phyloP scores from a whole-genome alignment of 2,113 vertebrate genomes.

The sheep (Ovis aries) region DNA sequence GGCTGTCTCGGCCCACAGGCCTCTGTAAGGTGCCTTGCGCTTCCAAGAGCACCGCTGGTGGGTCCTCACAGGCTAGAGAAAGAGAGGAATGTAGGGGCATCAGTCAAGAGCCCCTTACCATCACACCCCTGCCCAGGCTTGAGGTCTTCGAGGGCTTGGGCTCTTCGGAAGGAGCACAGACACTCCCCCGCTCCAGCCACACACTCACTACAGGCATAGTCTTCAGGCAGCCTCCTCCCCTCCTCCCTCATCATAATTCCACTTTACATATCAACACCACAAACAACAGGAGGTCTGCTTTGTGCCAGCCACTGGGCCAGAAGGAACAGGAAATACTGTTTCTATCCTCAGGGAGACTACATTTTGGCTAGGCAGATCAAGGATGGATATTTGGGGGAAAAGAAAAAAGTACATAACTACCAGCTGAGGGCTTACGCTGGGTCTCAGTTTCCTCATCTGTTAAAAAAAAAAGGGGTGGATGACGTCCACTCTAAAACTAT shows the following conservation, averaged over 20 bases:
- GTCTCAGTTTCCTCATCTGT: neutral
- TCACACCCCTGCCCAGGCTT: neutral
- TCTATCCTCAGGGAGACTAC: neutral
- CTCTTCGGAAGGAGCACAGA: neutral
- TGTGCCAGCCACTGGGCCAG: neutral
- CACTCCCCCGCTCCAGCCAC: neutral
- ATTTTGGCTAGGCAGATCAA: neutral
- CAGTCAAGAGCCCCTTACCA: neutral
- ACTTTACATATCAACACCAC: neutral
- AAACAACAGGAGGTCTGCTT: neutral
- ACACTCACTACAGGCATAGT: neutral
- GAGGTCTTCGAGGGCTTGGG: neutral
- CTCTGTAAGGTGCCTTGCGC: constrained; percentile 67
- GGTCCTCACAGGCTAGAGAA: constrained; percentile 54
- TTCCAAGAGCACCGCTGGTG: constrained; percentile 59
- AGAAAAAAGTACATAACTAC: neutral
- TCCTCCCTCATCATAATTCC: neutral
- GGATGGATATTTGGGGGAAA: neutral
- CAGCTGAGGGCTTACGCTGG: neutral
- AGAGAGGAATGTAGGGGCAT: neutral
- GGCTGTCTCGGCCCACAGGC: constrained; percentile 41
- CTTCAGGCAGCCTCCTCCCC: neutral
- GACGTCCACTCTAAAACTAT: neutral
- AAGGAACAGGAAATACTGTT: neutral
- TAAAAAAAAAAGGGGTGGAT: neutral